phyloP scores from a whole-genome alignment of 2,797 vertebrate species.

The Uromys caudimaculatus region DNA sequence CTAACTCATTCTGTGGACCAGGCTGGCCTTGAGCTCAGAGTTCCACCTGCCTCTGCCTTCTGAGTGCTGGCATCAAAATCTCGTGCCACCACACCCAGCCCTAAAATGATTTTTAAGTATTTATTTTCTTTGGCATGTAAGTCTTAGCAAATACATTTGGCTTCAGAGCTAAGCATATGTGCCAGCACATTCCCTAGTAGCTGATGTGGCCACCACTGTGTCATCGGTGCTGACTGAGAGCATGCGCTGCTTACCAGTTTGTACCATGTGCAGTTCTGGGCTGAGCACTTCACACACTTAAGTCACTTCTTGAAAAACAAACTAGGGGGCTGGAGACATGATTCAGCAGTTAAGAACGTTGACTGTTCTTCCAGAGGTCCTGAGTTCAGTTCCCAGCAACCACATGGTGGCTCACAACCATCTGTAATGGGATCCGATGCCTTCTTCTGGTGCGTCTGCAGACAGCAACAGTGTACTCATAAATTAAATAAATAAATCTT shows the following conservation, averaged over 20 bases:
- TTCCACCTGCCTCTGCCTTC: neutral
- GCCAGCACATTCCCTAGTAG: fast-evolving
- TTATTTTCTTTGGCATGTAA: neutral
- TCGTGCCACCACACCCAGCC: no score
- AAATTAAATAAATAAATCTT: neutral
- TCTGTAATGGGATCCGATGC: neutral
- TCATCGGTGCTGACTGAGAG: fast-evolving
- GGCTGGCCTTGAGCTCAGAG: neutral
- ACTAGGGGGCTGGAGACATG: neutral
- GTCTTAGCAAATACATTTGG: neutral
- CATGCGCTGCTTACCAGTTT: fast-evolving
- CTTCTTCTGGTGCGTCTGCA: neutral
- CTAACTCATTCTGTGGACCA: neutral
- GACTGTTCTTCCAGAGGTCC: neutral
- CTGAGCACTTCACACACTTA: neutral
- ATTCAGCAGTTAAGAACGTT: neutral
- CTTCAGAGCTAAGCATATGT: neutral
- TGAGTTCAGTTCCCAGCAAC: neutral
- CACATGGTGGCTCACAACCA: neutral
- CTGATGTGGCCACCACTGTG: fast-evolving
- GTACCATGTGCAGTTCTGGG: fast-evolving
- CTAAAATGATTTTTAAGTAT: neutral
- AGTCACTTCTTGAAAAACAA: neutral
- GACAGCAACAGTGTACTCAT: neutral
- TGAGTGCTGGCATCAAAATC: neutral